Evolutionary conservation across 2,888 invertebrate genomes (phyloP), one percentile per base, ranked within the genome.

Genomic region (Vesta saturnalis): DNA sequence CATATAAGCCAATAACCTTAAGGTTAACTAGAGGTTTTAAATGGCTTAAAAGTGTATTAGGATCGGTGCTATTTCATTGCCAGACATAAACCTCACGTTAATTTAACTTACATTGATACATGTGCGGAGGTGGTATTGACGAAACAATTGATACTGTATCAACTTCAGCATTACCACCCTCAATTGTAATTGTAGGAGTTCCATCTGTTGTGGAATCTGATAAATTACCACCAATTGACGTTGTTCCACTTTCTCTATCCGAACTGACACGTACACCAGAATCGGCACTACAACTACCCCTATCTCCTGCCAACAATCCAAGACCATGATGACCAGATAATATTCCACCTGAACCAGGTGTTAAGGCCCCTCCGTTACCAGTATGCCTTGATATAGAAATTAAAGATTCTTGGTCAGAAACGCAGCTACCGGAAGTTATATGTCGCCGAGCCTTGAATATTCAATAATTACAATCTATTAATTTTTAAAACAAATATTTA

Each of bases 201-300:
- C 92, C 92, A 79, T 92, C 92, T 14, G 92, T 92, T 14, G 92
- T 92, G 3, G 92, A 92, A 82, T 93, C 93, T 0, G 92, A 92
- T 54, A 93, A 85, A 83, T 92, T 92, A n/a, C 92, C 92, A 23
- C 94, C 93, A 76, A 93, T 92, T 70, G 92, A 93, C 57, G 94
- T 93, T 1, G 93, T 93, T 12, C 92, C 92, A 76, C 91, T 91
- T 78, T 92, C 92, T 30, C 91, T 85, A 81, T 95, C 95, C 77
- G 94, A 94, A 83, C 92, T 93, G 80, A 93, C 91, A 78, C 94
- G 87, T 15, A 94, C 92, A 3, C 94, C 94, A 19, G 94, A 94
- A 83, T 95, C 95, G 12, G 94, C 94, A 78, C 94, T 94, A 85
- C 94, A 94, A 78, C 94, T 94, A 71, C 94, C 94, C 47, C 94